A percentile compares a stretch with the other conserved stretches of the same genome.
Evolutionary conservation across 2,888 invertebrate species (phyloP).

Genomic region (Hirtodrosophila alboralis): DNA sequence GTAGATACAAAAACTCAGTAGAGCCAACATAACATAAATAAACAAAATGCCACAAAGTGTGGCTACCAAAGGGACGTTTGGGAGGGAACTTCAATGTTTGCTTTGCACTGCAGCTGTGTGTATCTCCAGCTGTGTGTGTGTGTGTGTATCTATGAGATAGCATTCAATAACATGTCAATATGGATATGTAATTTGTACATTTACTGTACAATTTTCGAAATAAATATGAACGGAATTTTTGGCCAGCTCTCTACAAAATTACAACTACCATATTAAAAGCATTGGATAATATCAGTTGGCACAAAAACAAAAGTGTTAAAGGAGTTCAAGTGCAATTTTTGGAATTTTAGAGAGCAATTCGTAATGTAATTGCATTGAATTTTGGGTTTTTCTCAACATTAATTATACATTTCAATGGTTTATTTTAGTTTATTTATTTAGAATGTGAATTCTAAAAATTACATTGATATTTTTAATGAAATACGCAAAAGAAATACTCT

Average conservation of each 20-base stretch:
- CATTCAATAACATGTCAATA: conserved; percentile 64
- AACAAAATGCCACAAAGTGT: conserved; percentile 67
- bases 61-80: conserved; percentile 44
- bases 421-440: conserved; percentile 33
- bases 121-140: conserved; percentile 4
- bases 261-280: conserved; percentile 31
- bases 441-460: conserved; percentile 1
- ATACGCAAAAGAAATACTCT: not conserved
- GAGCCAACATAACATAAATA: conserved; percentile 63
- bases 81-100: conserved; percentile 37
- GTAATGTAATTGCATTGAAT: conserved; percentile 15
- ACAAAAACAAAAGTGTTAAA: conserved; percentile 21
- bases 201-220: conserved; percentile 44
- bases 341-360: conserved; percentile 4
- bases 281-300: conserved; percentile 38
- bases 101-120: conserved; percentile 20
- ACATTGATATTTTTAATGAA: conserved; percentile 29
- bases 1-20: conserved; percentile 61
- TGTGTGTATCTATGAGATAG: conserved; percentile 16
- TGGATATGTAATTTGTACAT: conserved; percentile 53
- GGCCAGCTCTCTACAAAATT: conserved; percentile 14
- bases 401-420: conserved; percentile 19
- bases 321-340: conserved; percentile 22
- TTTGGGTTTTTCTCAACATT: not conserved
- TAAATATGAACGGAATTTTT: conserved; percentile 50